Evolutionary conservation across 2,797 vertebrate species (phyloP).

Genomic region (Geotria australis): DNA sequence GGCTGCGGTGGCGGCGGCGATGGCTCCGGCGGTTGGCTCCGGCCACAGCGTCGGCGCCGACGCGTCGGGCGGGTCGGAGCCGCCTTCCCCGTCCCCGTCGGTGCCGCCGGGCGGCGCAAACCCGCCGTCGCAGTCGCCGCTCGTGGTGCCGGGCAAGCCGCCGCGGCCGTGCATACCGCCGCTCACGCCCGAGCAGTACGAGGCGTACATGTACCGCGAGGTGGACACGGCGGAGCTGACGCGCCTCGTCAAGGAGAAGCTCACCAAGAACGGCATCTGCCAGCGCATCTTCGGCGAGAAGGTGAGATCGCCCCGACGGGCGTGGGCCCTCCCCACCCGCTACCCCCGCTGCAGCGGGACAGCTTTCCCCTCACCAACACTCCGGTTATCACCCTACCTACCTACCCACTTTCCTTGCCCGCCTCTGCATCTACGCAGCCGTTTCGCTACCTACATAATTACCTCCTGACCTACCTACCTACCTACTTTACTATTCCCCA

Average conservation of each 20-base stretch:
- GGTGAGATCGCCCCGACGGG: conserved; percentile 17
- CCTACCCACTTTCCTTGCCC: too few relatives aligned
- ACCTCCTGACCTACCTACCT: too few relatives aligned
- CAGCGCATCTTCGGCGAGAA: conserved; percentile 98
- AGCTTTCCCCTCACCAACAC: too few relatives aligned
- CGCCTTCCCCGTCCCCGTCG: too few relatives aligned
- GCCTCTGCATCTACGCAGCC: too few relatives aligned
- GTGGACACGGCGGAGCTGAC: conserved; percentile 90
- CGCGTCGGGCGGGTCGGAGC: background rate
- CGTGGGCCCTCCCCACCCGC: too few relatives aligned
- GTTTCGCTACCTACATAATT: too few relatives aligned
- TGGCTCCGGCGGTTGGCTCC: background rate
- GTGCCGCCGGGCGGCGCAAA: conserved; percentile 5
- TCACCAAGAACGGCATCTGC: conserved; percentile 95
- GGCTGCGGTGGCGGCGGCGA: background rate
- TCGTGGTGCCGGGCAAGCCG: conserved; percentile 30
- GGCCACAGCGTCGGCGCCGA: background rate
- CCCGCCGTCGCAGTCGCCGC: conserved; percentile 34
- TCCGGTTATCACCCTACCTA: too few relatives aligned
- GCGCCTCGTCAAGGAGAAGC: conserved; percentile 87
- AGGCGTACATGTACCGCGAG: conserved; percentile 96
- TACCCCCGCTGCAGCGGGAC: too few relatives aligned
- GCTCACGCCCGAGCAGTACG: conserved; percentile 81
- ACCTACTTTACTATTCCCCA: too few relatives aligned
- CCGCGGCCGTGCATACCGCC: conserved; percentile 79